These are phyloP conservation scores for Cydia splendana DNA, from an alignment of 1,140 invertebrate species.

Conservation along the genomic window DNA sequence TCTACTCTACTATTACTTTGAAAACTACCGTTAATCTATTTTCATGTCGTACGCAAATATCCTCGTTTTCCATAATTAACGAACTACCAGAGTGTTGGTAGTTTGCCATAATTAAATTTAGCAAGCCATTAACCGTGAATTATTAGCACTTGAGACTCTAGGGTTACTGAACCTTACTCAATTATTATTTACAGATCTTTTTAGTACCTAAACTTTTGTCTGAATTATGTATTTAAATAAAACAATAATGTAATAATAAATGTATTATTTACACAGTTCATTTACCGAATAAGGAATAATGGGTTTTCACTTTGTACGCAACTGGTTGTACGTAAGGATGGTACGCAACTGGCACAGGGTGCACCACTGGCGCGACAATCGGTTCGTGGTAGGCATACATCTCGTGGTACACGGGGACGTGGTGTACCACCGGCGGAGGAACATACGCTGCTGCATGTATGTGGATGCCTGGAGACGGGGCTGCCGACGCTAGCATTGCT, in stretches of 20 bases:
- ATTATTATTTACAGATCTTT: not conserved
- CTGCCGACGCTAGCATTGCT: constrained; percentile 11
- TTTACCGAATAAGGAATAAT: constrained; percentile 49
- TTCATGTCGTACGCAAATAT: not conserved
- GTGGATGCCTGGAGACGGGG: constrained; percentile 41
- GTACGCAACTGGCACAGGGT: constrained; percentile 38
- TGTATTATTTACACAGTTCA: constrained; percentile 27
- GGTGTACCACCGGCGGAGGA: constrained; percentile 36
- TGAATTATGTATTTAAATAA: not conserved
- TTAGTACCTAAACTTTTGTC: too few relatives aligned
- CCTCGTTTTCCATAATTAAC: not conserved
- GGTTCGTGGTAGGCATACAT: constrained; percentile 41
- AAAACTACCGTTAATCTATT: constrained; percentile 1
- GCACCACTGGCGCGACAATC: constrained; percentile 44
- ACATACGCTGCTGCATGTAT: constrained; percentile 36
- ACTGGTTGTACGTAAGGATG: constrained; percentile 40
- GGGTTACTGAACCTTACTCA: not conserved
- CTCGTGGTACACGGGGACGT: constrained; percentile 35
- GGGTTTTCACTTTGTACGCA: constrained; percentile 51
- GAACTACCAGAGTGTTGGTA: not conserved
- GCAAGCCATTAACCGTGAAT: constrained; percentile 16
- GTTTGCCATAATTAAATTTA: constrained; percentile 18
- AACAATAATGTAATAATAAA: constrained; percentile 30
- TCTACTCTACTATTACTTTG: not conserved
- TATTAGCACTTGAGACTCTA: constrained; percentile 12